These are phyloP conservation scores for Dolichallabes microphthalmus DNA, from an alignment of 2,113 vertebrate genomes.

Conservation along the genomic window DNA sequence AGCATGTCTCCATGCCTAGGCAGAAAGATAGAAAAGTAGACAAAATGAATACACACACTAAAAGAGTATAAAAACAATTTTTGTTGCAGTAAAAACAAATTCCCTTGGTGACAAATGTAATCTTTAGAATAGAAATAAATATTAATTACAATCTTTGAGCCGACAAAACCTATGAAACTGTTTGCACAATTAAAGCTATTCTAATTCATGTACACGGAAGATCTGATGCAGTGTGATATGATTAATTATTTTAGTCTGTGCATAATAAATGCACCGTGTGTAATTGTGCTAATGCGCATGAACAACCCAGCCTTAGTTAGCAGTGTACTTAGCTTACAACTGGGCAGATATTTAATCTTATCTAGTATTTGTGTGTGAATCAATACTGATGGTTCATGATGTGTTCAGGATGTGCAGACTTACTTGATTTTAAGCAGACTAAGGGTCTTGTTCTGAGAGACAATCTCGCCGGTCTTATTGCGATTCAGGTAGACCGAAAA, in stretches of 20 bases:
- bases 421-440: conserved; percentile 95
- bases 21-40: not conserved
- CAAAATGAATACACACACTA: conserved; percentile 66
- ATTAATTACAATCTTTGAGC: not conserved
- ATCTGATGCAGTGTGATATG: not conserved
- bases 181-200: not conserved
- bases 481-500: conserved; percentile 94
- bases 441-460: conserved; percentile 87
- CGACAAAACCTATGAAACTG: not conserved
- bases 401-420: conserved; percentile 55
- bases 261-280: not conserved
- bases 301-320: not conserved
- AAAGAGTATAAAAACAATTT: no score
- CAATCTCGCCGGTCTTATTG: conserved; percentile 91
- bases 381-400: not conserved
- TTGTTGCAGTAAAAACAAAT: not conserved
- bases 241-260: not conserved
- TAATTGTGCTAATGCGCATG: not conserved
- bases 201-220: not conserved
- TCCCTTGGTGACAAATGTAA: not conserved
- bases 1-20: conserved; percentile 94
- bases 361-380: not conserved
- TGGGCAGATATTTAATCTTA: not conserved
- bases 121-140: not conserved
- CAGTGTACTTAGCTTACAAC: not conserved